Evolutionary conservation across 2,888 invertebrate species (phyloP), one percentile per base, ranked within the genome.

Genomic region (Podabrus alpinus): DNA sequence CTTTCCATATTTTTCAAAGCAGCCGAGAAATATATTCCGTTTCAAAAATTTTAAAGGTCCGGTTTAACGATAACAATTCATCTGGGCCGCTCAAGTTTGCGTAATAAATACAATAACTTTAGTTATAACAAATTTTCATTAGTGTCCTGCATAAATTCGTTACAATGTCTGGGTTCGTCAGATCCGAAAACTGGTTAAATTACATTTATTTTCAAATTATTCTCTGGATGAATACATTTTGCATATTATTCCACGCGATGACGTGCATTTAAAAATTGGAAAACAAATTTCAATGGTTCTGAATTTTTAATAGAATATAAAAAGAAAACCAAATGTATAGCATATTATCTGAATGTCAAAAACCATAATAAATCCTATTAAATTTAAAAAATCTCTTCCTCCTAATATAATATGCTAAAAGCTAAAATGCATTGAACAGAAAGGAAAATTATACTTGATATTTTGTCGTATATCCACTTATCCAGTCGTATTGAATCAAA

Each of bases 401-500:
- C 29, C 29, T 45, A 45, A 45, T 45, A 45, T 45, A 45, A 45
- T 45, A 45, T 45, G 29, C n/a, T 45, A 45, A 45, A 45, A 45
- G 29, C 29, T 45, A 45, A 45, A 62, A 66, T 66, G 64, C 71
- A 71, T n/a, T 66, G 66, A 67, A 68, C 59, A 29, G 24, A 61
- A 60, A 71, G 24, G 66, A 66, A 71, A 66, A 66, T 71, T 29
- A 67, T 17, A 66, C 67, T 59, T 60, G 60, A 72, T 72, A 67
- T 72, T 72, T 72, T 72, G 66, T 72, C 66, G 67, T 61, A 61
- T 61, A 60, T 61, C 72, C 66, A 72, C 72, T 68, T 60, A 66
- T 72, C 67, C 67, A 67, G 72, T 72, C 72, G 61, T 60, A 15
- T n/a, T 19, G 72, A 66, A 72, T 72, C 67, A 68, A 45, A 45